Conservation (phyloP, 2,797 vertebrate genomes). For the Xenentodon cancila region DNA sequence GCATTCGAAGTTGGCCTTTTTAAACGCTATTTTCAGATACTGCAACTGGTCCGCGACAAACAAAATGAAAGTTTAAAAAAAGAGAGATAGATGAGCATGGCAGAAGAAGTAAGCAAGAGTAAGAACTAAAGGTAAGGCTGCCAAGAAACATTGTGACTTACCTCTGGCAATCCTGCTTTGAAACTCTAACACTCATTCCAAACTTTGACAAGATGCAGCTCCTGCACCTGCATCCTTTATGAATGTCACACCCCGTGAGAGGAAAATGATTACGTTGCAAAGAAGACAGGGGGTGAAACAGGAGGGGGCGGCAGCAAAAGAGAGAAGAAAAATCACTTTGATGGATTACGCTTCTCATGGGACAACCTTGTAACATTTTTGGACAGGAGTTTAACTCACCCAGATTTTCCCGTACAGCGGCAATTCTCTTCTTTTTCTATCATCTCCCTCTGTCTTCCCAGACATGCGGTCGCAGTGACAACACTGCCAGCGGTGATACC, state of each 20-base stretch:
- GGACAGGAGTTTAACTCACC: slow-evolving; percentile 76
- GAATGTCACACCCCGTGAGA: slow-evolving; percentile 84
- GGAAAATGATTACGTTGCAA: slow-evolving; percentile 87
- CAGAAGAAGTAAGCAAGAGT: slow-evolving; percentile 33
- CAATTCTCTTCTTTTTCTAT: slow-evolving; percentile 51
- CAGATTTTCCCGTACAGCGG: slow-evolving; percentile 55
- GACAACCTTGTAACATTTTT: slow-evolving; percentile 87
- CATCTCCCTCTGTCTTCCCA: slow-evolving; percentile 67
- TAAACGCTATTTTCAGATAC: not conserved
- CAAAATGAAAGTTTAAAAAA: slow-evolving; percentile 27
- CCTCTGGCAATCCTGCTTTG: slow-evolving; percentile 51
- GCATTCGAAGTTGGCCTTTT: not conserved
- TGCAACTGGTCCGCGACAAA: slow-evolving; percentile 28
- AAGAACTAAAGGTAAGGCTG: slow-evolving; percentile 40
- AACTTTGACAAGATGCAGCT: slow-evolving; percentile 75
- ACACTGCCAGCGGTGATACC: slow-evolving; percentile 64
- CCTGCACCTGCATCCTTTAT: slow-evolving; percentile 79
- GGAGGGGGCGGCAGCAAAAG: slow-evolving; percentile 48
- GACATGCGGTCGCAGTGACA: slow-evolving; percentile 61
- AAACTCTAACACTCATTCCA: slow-evolving; percentile 69
- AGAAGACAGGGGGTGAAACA: slow-evolving; percentile 72
- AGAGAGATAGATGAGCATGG: slow-evolving; percentile 23
- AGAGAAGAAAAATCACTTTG: slow-evolving; percentile 82
- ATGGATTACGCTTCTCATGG: slow-evolving; percentile 83
- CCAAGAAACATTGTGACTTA: slow-evolving; percentile 55